These are phyloP conservation scores for Drosophila nigrodunni DNA, from an alignment of 1,140 invertebrate species.

Conservation along the genomic window DNA sequence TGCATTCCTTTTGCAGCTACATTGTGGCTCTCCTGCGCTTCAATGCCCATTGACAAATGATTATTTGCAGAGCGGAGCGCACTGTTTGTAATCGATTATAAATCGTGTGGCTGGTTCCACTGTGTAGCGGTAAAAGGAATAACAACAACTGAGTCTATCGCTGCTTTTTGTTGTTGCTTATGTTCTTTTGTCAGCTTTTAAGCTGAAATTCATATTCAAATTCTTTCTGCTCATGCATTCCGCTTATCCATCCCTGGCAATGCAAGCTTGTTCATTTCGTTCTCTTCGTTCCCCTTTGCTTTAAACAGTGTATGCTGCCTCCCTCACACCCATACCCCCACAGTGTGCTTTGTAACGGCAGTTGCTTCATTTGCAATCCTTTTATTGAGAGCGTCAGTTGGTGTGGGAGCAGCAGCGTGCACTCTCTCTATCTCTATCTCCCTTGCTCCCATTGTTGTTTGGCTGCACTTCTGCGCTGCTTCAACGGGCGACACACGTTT, in stretches of 20 bases:
- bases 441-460: slow-evolving; percentile 6
- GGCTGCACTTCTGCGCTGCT: slow-evolving; percentile 26
- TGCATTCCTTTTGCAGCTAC: background rate
- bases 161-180: slow-evolving; percentile 32
- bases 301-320: slow-evolving; percentile 41
- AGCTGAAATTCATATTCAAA: slow-evolving; percentile 29
- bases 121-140: background rate
- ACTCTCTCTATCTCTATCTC: slow-evolving; percentile 27
- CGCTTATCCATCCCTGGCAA: slow-evolving; percentile 13
- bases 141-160: slow-evolving; percentile 23
- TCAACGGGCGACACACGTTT: slow-evolving; percentile 57
- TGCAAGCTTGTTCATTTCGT: slow-evolving; percentile 39
- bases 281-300: slow-evolving; percentile 14
- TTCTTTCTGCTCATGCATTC: slow-evolving; percentile 12
- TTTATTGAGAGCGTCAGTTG: slow-evolving; percentile 11
- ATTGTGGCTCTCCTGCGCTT: slow-evolving; percentile 21
- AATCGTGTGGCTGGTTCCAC: slow-evolving; percentile 20
- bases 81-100: slow-evolving; percentile 40
- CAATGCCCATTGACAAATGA: slow-evolving; percentile 41
- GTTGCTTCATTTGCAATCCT: slow-evolving; percentile 44
- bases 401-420: slow-evolving; percentile 1
- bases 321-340: slow-evolving; percentile 20
- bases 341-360: slow-evolving; percentile 14
- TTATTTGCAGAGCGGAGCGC: slow-evolving; percentile 21
- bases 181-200: slow-evolving; percentile 37